Conservation (phyloP, 2,888 invertebrate genomes). For the Melipona bicolor region DNA sequence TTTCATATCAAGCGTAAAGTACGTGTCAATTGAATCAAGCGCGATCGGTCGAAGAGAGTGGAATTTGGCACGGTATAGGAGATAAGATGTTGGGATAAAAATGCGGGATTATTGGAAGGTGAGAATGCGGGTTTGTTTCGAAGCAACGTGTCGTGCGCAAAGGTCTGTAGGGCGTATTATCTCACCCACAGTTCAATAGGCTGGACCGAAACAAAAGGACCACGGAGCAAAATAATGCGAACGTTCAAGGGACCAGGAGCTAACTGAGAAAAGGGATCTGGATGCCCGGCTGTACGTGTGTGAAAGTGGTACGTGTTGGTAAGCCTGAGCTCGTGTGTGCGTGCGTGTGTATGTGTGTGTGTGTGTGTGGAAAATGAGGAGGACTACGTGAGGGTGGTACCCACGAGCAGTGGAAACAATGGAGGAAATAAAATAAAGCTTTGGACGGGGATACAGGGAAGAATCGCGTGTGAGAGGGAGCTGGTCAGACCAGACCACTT, state of each 20-base stretch:
- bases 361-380: constrained; percentile 78
- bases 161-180: constrained; percentile 78
- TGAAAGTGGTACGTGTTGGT: constrained; percentile 58
- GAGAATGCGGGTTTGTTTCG: constrained; percentile 73
- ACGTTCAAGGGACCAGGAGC: constrained; percentile 78
- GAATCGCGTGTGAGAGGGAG: constrained; percentile 41
- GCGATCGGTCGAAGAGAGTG: constrained; percentile 26
- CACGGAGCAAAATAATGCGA: constrained; percentile 80
- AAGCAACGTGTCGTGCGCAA: constrained; percentile 68
- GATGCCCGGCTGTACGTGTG: constrained; percentile 64
- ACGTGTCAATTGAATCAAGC: constrained; percentile 47
- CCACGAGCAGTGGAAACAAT: constrained; percentile 80
- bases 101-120: constrained; percentile 71
- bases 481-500: constrained; percentile 56
- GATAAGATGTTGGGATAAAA: constrained; percentile 66
- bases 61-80: constrained; percentile 36
- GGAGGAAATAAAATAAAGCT: constrained; percentile 82
- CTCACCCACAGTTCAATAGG: constrained; percentile 81
- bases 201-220: constrained; percentile 81
- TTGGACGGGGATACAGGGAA: constrained; percentile 63
- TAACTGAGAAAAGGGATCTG: constrained; percentile 79
- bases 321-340: constrained; percentile 64
- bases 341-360: constrained; percentile 73
- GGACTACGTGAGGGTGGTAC: constrained; percentile 75
- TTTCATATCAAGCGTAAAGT: constrained; percentile 36